These are phyloP conservation scores for Chymomyza procnemis DNA, from an alignment of 2,888 invertebrate species.

Conservation along the genomic window DNA sequence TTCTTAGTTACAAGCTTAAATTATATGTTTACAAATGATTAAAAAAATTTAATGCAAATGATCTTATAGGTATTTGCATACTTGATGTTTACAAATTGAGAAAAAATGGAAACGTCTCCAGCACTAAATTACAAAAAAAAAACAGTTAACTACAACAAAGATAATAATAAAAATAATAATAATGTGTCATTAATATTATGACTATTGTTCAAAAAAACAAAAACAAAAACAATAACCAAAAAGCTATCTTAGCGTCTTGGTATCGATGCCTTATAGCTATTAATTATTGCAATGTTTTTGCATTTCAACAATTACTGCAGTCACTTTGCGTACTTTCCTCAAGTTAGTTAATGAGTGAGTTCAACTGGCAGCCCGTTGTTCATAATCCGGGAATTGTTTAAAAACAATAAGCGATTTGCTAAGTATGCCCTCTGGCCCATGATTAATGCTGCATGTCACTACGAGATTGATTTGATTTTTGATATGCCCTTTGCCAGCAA, in stretches of 20 bases:
- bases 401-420: neutral
- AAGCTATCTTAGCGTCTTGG: neutral
- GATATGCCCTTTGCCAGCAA: conserved; percentile 1
- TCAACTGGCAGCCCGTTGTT: neutral
- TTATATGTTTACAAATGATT: neutral
- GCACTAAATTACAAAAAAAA: conserved; percentile 20
- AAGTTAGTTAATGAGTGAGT: neutral
- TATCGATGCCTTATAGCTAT: neutral
- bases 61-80: conserved; percentile 53
- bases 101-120: conserved; percentile 30
- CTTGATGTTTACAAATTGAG: conserved; percentile 59
- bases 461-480: conserved; percentile 20
- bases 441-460: conserved; percentile 9
- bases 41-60: conserved; percentile 30
- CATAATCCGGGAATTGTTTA: neutral
- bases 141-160: conserved; percentile 8
- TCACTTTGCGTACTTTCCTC: neutral
- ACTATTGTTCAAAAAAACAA: neutral
- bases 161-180: conserved; percentile 30
- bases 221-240: conserved; percentile 1
- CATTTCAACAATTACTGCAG: neutral
- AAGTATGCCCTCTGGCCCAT: neutral
- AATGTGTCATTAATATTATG: conserved; percentile 9
- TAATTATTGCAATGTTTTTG: conserved; percentile 22
- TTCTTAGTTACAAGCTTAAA: neutral